Evolutionary conservation across 1,140 invertebrate species (phyloP).

Genomic region (Lycorma delicatula): DNA sequence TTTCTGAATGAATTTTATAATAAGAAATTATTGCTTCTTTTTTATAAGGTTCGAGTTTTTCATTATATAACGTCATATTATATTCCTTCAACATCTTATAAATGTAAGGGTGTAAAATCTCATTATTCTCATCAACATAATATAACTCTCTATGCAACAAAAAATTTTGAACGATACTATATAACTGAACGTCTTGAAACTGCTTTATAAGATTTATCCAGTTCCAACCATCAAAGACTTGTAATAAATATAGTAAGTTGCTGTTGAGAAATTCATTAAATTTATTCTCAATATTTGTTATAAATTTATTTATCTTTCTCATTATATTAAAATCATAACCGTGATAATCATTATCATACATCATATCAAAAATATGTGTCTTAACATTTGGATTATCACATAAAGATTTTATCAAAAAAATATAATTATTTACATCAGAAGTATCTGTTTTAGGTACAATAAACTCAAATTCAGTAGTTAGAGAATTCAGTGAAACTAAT

Average conservation of each 20-base stretch:
- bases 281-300: not conserved
- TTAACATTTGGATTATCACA: not conserved
- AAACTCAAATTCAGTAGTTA: not conserved
- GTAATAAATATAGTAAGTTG: not conserved
- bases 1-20: not conserved
- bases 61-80: not conserved
- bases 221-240: not conserved
- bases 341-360: not conserved
- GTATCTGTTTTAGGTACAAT: not conserved
- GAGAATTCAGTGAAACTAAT: not conserved
- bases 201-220: not conserved
- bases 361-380: not conserved
- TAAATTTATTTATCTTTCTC: constrained; percentile 1
- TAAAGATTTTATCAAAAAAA: not conserved
- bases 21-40: not conserved
- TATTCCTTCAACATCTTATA: not conserved
- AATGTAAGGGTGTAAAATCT: not conserved
- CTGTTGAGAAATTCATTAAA: not conserved
- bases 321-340: not conserved
- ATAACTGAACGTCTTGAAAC: not conserved
- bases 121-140: not conserved
- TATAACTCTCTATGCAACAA: not conserved
- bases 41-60: not conserved
- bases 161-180: not conserved
- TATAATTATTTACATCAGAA: not conserved